Evolutionary conservation across 2,888 invertebrate genomes (phyloP).

Genomic region (Eristalis pertinax): DNA sequence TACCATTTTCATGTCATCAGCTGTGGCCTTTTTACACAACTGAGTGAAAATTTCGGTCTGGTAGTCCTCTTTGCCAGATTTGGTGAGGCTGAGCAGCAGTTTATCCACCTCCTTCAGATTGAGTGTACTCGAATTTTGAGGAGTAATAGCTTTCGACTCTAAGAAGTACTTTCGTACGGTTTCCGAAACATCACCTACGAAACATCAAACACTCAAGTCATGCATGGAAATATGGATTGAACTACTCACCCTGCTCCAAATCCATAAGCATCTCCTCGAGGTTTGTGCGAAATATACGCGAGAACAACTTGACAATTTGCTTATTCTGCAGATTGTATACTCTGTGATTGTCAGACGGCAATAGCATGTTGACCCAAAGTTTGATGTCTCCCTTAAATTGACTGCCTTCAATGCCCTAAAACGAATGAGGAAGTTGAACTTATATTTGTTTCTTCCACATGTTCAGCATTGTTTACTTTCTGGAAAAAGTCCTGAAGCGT

Average conservation of each 20-base stretch:
- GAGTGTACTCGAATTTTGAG: constrained; percentile 86
- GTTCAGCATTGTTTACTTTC: constrained; percentile 79
- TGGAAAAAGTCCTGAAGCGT: constrained; percentile 86
- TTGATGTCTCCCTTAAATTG: constrained; percentile 89
- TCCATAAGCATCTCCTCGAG: constrained; percentile 92
- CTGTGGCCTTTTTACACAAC: constrained; percentile 89
- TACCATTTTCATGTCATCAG: constrained; percentile 90
- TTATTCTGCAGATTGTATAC: constrained; percentile 96
- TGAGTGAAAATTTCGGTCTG: constrained; percentile 89
- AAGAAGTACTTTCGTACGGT: constrained; percentile 91
- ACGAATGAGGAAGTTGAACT: constrained; percentile 52
- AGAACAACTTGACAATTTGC: constrained; percentile 93
- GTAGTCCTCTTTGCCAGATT: constrained; percentile 92
- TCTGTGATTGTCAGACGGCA: constrained; percentile 91
- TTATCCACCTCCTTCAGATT: constrained; percentile 89
- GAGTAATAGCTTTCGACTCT: constrained; percentile 84
- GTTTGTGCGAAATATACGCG: constrained; percentile 88
- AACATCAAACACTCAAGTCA: not conserved
- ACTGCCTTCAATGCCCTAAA: constrained; percentile 83
- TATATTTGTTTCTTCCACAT: constrained; percentile 76
- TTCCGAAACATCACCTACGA: constrained; percentile 90
- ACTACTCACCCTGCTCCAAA: constrained; percentile 87
- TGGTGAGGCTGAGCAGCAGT: constrained; percentile 88
- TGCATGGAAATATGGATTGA: not conserved
- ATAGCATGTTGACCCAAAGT: constrained; percentile 90